Conservation (phyloP, 2,888 invertebrate species). For the Trissolcus japonicus region DNA sequence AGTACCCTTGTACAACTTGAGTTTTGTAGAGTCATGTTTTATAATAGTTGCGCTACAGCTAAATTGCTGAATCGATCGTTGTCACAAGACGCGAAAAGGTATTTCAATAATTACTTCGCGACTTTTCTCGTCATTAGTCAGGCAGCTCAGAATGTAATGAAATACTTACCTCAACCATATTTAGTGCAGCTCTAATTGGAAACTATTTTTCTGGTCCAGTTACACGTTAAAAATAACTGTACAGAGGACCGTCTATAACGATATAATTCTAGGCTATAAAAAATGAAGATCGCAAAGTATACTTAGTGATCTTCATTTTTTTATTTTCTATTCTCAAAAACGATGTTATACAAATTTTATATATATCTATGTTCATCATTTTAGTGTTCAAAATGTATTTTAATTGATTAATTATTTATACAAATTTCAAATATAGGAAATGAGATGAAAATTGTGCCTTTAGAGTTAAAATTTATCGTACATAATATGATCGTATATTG, state of each 20-base stretch:
- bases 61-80: conserved; percentile 50
- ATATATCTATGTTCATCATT: no score
- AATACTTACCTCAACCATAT: conserved; percentile 35
- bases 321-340: no score
- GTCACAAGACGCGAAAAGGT: conserved; percentile 36
- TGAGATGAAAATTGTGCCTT: not conserved
- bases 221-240: conserved; percentile 24
- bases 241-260: conserved; percentile 17
- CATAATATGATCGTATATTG: not conserved
- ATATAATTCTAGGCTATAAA: not conserved
- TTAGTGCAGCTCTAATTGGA: conserved; percentile 35
- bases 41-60: conserved; percentile 48
- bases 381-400: no score
- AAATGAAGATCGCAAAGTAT: not conserved
- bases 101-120: conserved; percentile 33
- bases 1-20: conserved; percentile 70
- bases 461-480: conserved; percentile 9
- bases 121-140: conserved; percentile 20
- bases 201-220: conserved; percentile 37
- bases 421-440: no score
- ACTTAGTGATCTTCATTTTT: not conserved
- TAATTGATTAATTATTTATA: no score
- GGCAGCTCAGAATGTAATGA: conserved; percentile 32
- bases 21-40: conserved; percentile 54
- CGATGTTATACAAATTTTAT: no score